Percentiles rank a stretch among this genome's conserved stretches.
These are phyloP conservation scores for Micronisus gabar DNA, from an alignment of 2,113 vertebrate species.

Conservation along the genomic window DNA sequence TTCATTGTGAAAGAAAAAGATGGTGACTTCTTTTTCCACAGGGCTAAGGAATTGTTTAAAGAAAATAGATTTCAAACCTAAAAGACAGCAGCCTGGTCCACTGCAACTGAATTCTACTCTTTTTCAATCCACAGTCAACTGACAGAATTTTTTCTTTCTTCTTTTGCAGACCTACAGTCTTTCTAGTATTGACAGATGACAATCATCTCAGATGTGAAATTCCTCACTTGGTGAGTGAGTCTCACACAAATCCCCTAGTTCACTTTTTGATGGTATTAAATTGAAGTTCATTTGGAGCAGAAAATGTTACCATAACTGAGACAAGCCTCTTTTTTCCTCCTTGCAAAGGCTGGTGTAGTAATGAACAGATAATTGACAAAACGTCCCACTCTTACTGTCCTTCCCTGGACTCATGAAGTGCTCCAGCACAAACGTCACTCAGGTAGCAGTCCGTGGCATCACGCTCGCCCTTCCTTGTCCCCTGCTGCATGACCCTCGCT, in stretches of 20 bases:
- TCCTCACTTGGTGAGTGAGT: not conserved
- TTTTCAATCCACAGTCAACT: not conserved
- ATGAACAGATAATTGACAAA: not conserved
- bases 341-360: not conserved
- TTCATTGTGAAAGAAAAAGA: not conserved
- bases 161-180: not conserved
- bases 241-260: not conserved
- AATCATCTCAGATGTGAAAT: not conserved
- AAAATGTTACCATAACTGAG: not conserved
- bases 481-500: not conserved
- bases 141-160: not conserved
- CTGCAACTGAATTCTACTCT: not conserved
- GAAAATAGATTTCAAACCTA: not conserved
- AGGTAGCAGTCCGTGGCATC: accelerated
- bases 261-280: not conserved
- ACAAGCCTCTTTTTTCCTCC: not conserved
- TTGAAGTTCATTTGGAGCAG: not conserved
- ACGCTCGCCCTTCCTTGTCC: not conserved
- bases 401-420: not conserved
- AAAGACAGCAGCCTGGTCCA: not conserved
- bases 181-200: not conserved
- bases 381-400: not conserved
- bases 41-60: not conserved
- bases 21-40: not conserved
- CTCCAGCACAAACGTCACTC: not conserved